phyloP scores from a whole-genome alignment of 2,113 vertebrate genomes.

The Odocoileus virginianus region DNA sequence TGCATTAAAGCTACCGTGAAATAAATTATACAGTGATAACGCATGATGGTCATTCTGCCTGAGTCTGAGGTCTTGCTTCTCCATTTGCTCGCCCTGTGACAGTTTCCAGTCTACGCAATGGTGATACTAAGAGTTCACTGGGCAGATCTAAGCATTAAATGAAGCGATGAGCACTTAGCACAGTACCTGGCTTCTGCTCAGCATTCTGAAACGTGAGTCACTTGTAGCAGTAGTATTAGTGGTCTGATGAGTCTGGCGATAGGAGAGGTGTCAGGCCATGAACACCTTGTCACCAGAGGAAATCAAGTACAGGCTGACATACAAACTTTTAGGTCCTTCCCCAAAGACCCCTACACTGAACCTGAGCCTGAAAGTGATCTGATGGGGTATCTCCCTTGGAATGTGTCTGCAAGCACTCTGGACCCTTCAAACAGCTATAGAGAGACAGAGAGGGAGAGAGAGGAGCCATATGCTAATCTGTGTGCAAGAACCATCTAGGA shows the following conservation, averaged over 20 bases:
- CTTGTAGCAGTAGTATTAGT: background rate
- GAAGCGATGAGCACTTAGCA: background rate
- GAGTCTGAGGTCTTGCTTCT: background rate
- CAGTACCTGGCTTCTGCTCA: background rate
- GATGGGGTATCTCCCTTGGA: background rate
- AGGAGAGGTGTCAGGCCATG: background rate
- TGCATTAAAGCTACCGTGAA: background rate
- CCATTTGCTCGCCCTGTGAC: background rate
- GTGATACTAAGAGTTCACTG: background rate
- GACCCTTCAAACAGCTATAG: background rate
- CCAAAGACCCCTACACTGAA: background rate
- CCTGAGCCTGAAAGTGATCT: background rate
- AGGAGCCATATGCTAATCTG: background rate
- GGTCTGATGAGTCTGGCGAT: background rate
- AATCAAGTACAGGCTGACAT: background rate
- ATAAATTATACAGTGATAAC: accelerated
- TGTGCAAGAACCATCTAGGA: background rate
- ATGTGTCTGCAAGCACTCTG: background rate
- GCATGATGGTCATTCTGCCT: accelerated
- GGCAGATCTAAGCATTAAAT: background rate
- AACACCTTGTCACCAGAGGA: background rate
- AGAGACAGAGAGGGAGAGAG: background rate
- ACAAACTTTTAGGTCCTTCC: background rate
- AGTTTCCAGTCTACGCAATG: background rate
- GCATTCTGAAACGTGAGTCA: background rate